Base-by-base conservation (phyloP, 2,888 invertebrate genomes). In the Lepidochrysops patricia region DNA sequence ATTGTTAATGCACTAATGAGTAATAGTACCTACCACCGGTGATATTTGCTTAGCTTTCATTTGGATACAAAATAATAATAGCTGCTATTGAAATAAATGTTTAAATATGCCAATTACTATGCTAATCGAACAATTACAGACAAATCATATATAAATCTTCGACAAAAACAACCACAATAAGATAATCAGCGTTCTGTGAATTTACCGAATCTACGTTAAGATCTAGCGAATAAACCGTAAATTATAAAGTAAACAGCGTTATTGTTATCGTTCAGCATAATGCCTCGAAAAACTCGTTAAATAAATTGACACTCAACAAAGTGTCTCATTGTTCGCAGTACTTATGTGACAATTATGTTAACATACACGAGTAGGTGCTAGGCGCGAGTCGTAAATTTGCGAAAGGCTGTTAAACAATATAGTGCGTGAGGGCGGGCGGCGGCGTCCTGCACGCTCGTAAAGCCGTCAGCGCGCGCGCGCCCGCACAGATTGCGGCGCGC, bases 321-420 rank as follows among this genome's bases (percentile, higher is more conserved):
- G 43, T 19, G 43, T 43, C 43, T 43, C 43, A 27, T 43, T 32
- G 58, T 50, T 9, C 13, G 26, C 26, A 23, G 19, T 32, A 50
- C 57, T 63, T 60, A 62, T 59, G 61, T 63, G 63, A 63, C 63
- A 66, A 64, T 64, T 64, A 66, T 57, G 63, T 63, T 58, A 59
- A 61, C 59, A 62, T 56, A 61, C 58, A 57, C 58, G 63, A 64
- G 65, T 66, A 66, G 65, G 65, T 66, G 65, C 64, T 61, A 62
- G 58, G 58, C 50, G 50, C 34, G 58, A 29, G 43, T 64, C 65
- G 65, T 69, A 67, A 70, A 68, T 66, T 65, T 61, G 64, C 66
- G 68, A 72, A 62, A 73, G 77, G 73, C 79, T 78, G 82, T 82
- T 84, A 80, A 80, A 87, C 85, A 87, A 86, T 85, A 82, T 80